Percentiles rank a stretch among this genome's conserved stretches.
These are phyloP conservation scores for Lichenostomus cassidix DNA, from an alignment of 2,113 vertebrate species.

Conservation along the genomic window DNA sequence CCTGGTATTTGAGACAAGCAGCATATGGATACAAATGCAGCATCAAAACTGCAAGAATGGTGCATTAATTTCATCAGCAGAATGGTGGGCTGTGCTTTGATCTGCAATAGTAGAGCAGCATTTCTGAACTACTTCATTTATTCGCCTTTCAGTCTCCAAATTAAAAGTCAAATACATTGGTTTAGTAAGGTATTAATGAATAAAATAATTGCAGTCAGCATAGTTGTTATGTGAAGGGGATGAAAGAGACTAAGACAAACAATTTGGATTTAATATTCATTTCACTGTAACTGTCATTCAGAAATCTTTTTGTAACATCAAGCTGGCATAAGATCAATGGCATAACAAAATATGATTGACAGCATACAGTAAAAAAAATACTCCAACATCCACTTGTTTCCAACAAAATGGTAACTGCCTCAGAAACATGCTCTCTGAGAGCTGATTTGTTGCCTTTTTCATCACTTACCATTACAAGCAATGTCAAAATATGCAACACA, in stretches of 20 bases:
- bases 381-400: background rate
- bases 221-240: background rate
- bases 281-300: background rate
- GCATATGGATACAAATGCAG: background rate
- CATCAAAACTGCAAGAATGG: background rate
- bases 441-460: background rate
- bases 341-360: background rate
- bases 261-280: background rate
- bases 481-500: background rate
- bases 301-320: background rate
- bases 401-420: background rate
- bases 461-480: background rate
- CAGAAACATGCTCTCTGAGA: background rate
- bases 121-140: background rate
- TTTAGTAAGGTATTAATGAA: background rate
- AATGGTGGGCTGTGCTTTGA: background rate
- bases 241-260: background rate
- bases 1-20: background rate
- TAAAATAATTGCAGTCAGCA: background rate
- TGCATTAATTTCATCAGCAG: background rate
- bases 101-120: background rate
- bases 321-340: conserved; percentile 1
- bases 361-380: background rate
- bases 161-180: background rate
- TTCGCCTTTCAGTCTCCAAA: background rate